These are phyloP conservation scores for Anoura caudifer DNA, from an alignment of 2,113 vertebrate genomes.

Conservation along the genomic window DNA sequence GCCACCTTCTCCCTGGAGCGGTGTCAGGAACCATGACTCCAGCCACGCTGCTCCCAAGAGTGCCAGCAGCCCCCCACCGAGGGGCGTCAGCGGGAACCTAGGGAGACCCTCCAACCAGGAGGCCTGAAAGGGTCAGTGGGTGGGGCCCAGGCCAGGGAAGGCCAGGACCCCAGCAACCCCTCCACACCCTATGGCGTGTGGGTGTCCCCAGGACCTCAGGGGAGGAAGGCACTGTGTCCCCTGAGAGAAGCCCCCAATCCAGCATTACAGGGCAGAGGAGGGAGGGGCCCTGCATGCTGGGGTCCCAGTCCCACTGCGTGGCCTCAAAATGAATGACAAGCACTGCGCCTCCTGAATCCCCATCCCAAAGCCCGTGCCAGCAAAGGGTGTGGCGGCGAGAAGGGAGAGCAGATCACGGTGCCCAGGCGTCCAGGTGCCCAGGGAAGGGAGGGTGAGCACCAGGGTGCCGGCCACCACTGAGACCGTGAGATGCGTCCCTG, in stretches of 20 bases:
- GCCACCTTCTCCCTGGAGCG: background rate
- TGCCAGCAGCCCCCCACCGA: fast-evolving
- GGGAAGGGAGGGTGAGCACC: too few species aligned
- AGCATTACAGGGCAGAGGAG: fast-evolving
- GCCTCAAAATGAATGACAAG: too few species aligned
- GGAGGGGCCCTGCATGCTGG: too few species aligned
- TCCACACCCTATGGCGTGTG: fast-evolving
- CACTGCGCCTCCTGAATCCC: too few species aligned
- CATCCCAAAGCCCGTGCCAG: too few species aligned
- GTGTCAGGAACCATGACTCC: background rate
- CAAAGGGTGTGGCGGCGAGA: too few species aligned
- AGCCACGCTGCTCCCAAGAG: fast-evolving
- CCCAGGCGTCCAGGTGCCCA: too few species aligned
- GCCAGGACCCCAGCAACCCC: background rate
- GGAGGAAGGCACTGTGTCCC: too few species aligned
- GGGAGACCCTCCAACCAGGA: fast-evolving
- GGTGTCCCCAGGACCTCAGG: fast-evolving
- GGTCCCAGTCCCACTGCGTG: too few species aligned
- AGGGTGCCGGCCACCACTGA: too few species aligned
- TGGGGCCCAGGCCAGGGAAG: background rate
- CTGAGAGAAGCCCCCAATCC: background rate
- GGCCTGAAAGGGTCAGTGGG: background rate
- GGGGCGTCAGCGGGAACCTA: background rate
- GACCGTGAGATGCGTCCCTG: too few species aligned
- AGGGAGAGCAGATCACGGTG: too few species aligned